Base-by-base conservation (phyloP, 2,113 vertebrate genomes). In the Malurus cyaneus region DNA sequence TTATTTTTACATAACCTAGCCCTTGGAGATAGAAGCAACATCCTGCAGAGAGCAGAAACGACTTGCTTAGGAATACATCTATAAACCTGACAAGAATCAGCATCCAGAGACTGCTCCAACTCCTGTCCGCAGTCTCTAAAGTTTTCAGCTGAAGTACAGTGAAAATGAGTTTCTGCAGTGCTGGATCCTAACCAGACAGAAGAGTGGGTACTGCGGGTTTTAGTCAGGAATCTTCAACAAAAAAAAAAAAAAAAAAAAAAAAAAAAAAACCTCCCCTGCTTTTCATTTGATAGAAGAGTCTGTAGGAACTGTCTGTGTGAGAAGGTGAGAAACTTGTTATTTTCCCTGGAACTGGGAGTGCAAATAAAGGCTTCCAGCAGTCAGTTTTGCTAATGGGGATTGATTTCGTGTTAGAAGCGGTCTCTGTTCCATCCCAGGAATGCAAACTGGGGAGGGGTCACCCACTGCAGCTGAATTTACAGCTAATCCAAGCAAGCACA, bases 1-100 rank as follows among this genome's bases (percentile, higher is more conserved):
- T 92, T 93, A 85, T 91, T 96, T 96, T 97, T 96, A 96, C 82
- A 95, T 96, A 97, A 92, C 72, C 41, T 59, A 87, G 87, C 77
- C 92, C 79, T 94, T 67, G 91, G 92, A 94, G 91, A 89, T 44
- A 94, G 95, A 96, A 96, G 80, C 66, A 93, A 88, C 96, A 96
- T 94, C 97, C 96, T 95, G 93, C 96, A 94, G 95, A 96, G 92
- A 95, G 88, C 80, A 96, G 95, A 94, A 96, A 96, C 21, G 0
- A 93, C 94, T 96, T 97, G 91, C 96, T 94, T 96, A 91, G 87
- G 86, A 96, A 97, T 93, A 92, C 93, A 96, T 97, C 96, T 91
- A 96, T 96, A 96, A 97, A 95, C 92, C 89, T 97, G 96, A 97
- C 93, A 96, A 92, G 95, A 95, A 96, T 96, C 91, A 96, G 96